Percentiles rank a stretch among this genome's conserved stretches.
Evolutionary conservation across 2,797 vertebrate species (phyloP).

Genomic region (Kryptolebias ocellatus): DNA sequence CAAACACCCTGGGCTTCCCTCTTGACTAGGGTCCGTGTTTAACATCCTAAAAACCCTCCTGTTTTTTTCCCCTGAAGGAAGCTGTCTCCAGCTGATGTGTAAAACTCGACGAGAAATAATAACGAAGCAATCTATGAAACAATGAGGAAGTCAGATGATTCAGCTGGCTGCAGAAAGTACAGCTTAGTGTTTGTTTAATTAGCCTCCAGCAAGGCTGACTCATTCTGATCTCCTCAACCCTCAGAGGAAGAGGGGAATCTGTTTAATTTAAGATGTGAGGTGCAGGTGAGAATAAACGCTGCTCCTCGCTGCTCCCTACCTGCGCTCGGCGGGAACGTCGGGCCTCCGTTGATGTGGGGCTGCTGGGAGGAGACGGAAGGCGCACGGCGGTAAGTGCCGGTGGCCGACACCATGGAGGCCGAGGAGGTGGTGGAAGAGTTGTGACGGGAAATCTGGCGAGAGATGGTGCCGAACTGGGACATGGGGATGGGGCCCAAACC

Average conservation of each 20-base stretch:
- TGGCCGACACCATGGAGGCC: conserved; percentile 96
- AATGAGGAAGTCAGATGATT: conserved; percentile 22
- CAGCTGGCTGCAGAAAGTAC: no score
- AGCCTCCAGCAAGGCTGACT: no score
- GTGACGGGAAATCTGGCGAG: conserved; percentile 97
- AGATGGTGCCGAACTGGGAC: conserved; percentile 99
- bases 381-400: conserved; percentile 96
- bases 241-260: no score
- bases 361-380: conserved; percentile 96
- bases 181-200: no score
- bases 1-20: conserved; percentile 40
- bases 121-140: conserved; percentile 26
- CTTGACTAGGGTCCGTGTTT: conserved; percentile 29
- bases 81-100: conserved; percentile 28
- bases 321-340: conserved; percentile 93
- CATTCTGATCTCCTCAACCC: not conserved
- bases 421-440: conserved; percentile 96
- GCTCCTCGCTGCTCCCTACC: conserved; percentile 73
- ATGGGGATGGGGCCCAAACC: conserved; percentile 94
- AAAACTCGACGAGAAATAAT: conserved; percentile 48
- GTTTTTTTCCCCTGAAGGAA: conserved; percentile 6
- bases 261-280: not conserved
- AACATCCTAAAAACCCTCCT: conserved; percentile 16
- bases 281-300: not conserved
- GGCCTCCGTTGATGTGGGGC: conserved; percentile 97